Conservation (phyloP, 2,113 vertebrate species). For the Lycaon pictus region DNA sequence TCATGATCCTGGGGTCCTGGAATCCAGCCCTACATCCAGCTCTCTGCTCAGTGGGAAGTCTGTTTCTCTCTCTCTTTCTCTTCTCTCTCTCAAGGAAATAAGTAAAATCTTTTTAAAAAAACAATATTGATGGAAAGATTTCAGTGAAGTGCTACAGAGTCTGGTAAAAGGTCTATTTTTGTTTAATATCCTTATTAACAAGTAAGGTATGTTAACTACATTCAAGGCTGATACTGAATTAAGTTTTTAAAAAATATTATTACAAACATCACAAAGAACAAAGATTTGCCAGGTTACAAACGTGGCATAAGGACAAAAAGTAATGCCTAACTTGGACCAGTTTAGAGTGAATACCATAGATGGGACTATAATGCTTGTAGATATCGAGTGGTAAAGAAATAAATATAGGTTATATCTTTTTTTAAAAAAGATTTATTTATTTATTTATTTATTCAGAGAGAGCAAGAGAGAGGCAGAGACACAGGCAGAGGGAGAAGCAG, state of each 20-base stretch:
- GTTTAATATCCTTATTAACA: constrained; percentile 13
- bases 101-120: no score
- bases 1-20: no score
- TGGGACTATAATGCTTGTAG: neutral
- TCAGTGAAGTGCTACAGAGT: neutral
- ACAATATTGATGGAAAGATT: neutral
- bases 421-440: no score
- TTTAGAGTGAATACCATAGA: neutral
- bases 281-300: neutral
- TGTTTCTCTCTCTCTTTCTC: no score
- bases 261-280: neutral
- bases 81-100: no score
- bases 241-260: neutral
- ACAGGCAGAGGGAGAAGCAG: no score
- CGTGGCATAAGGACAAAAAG: neutral
- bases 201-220: neutral
- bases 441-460: no score
- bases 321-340: neutral
- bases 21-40: no score
- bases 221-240: neutral
- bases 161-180: neutral
- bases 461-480: no score
- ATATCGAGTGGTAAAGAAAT: neutral
- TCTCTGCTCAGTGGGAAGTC: no score
- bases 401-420: neutral